A percentile compares a stretch with the other conserved stretches of the same genome.
Conservation (phyloP, 2,797 vertebrate species). For the Onychomys leucogaster region DNA sequence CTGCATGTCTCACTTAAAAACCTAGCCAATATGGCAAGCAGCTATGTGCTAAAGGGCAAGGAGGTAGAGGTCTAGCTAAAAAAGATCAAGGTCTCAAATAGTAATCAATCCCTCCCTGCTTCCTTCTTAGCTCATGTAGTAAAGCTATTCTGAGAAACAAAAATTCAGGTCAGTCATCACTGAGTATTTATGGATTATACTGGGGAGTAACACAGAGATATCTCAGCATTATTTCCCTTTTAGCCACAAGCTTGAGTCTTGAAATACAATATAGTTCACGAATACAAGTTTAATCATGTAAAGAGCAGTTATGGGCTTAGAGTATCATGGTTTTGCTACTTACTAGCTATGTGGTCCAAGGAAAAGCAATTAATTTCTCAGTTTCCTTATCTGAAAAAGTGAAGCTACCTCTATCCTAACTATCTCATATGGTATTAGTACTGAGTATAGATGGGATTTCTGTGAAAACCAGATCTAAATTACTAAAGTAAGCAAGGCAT, state of each 20-base stretch:
- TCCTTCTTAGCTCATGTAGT: constrained; percentile 35
- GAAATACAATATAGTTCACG: constrained; percentile 66
- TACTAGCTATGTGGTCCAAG: constrained; percentile 9
- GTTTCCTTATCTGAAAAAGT: constrained; percentile 54
- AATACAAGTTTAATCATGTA: constrained; percentile 54
- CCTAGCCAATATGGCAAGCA: background rate
- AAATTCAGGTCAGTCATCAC: constrained; percentile 46
- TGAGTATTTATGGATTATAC: background rate
- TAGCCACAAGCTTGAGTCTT: constrained; percentile 45
- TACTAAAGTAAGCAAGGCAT: background rate
- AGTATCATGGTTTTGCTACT: constrained; percentile 19
- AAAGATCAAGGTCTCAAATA: constrained; percentile 1
- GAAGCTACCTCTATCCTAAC: background rate
- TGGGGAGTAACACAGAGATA: constrained; percentile 20
- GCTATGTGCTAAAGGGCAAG: constrained; percentile 50
- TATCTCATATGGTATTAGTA: background rate
- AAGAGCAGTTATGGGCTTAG: constrained; percentile 16
- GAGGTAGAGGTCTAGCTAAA: constrained; percentile 27
- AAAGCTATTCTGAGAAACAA: constrained; percentile 61
- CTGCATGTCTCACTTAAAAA: constrained; percentile 38
- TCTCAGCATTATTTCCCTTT: constrained; percentile 52
- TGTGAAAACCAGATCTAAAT: constrained; percentile 59
- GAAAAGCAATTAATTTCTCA: constrained; percentile 56
- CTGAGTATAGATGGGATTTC: constrained; percentile 19
- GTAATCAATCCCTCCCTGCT: constrained; percentile 20